These are phyloP conservation scores for Lasioglossum villosulum DNA, from an alignment of 2,888 invertebrate genomes.

Conservation along the genomic window DNA sequence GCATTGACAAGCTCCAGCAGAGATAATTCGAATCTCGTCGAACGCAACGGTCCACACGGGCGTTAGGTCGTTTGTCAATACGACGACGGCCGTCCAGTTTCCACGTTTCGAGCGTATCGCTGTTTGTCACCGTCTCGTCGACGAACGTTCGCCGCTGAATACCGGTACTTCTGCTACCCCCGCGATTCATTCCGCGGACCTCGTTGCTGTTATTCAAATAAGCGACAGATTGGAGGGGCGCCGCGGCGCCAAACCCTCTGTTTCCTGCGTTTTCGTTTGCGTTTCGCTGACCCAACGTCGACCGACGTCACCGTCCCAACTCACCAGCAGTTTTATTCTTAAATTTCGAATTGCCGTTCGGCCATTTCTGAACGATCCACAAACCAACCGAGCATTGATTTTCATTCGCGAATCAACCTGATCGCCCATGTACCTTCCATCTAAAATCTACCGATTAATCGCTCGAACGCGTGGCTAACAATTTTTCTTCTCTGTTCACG, in stretches of 20 bases:
- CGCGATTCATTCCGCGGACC: constrained; percentile 65
- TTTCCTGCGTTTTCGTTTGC: constrained; percentile 30
- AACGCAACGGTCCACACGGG: constrained; percentile 80
- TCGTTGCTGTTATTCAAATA: constrained; percentile 60
- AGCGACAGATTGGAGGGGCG: constrained; percentile 42
- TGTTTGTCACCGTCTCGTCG: constrained; percentile 78
- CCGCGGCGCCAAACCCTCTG: constrained; percentile 27
- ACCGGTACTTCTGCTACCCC: constrained; percentile 65
- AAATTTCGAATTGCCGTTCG: neutral
- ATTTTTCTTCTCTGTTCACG: fast-evolving
- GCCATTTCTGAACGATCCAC: neutral
- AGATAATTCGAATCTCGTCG: constrained; percentile 84
- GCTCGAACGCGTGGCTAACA: neutral
- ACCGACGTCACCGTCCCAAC: constrained; percentile 1
- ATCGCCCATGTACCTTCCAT: neutral
- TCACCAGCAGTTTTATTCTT: constrained; percentile 8
- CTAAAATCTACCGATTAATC: neutral
- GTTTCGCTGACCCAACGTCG: constrained; percentile 13
- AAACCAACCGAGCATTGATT: neutral
- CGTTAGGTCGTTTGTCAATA: constrained; percentile 84
- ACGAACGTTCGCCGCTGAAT: constrained; percentile 67
- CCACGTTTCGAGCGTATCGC: constrained; percentile 74
- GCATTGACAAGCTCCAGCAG: constrained; percentile 84
- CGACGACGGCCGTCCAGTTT: constrained; percentile 82
- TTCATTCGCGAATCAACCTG: neutral